phyloP scores from a whole-genome alignment of 1,140 invertebrate species.

The Drosophila subpulchrella region DNA sequence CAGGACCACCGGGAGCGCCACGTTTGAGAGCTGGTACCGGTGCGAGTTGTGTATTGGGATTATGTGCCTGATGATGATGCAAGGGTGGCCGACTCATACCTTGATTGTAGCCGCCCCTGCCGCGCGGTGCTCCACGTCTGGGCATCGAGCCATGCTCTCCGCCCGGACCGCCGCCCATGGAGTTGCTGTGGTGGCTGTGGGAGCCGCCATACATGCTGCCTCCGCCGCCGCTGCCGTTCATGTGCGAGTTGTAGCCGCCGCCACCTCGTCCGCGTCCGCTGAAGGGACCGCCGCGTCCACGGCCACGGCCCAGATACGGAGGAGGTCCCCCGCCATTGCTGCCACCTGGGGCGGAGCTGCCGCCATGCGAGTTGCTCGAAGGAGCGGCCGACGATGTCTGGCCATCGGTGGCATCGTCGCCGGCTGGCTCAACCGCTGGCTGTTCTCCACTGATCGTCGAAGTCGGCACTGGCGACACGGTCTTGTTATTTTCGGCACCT shows the following conservation, averaged over 20 bases:
- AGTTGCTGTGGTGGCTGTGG: slow-evolving; percentile 61
- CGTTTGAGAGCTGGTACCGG: slow-evolving; percentile 83
- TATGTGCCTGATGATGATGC: slow-evolving; percentile 80
- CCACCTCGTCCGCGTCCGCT: slow-evolving; percentile 71
- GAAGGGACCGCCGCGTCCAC: slow-evolving; percentile 75
- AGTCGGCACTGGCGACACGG: slow-evolving; percentile 76
- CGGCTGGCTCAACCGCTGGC: slow-evolving; percentile 25
- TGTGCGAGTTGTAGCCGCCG: slow-evolving; percentile 77
- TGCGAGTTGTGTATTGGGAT: slow-evolving; percentile 83
- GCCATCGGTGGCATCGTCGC: slow-evolving; percentile 51
- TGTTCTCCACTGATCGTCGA: slow-evolving; percentile 45
- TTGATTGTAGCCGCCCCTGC: slow-evolving; percentile 80
- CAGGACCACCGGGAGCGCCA: slow-evolving; percentile 81
- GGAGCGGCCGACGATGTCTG: slow-evolving; percentile 26
- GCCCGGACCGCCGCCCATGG: slow-evolving; percentile 65
- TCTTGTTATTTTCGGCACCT: slow-evolving; percentile 82
- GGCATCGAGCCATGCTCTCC: slow-evolving; percentile 70
- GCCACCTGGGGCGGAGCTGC: slow-evolving; percentile 23
- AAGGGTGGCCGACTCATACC: slow-evolving; percentile 81
- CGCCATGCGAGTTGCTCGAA: slow-evolving; percentile 44
- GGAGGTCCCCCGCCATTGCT: slow-evolving; percentile 64
- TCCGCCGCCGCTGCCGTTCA: slow-evolving; percentile 64
- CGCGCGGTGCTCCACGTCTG: slow-evolving; percentile 73
- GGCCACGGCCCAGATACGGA: slow-evolving; percentile 63
- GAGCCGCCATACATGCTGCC: slow-evolving; percentile 66